Evolutionary conservation across 2,888 invertebrate species (phyloP).

Genomic region (Diloba caeruleocephala): DNA sequence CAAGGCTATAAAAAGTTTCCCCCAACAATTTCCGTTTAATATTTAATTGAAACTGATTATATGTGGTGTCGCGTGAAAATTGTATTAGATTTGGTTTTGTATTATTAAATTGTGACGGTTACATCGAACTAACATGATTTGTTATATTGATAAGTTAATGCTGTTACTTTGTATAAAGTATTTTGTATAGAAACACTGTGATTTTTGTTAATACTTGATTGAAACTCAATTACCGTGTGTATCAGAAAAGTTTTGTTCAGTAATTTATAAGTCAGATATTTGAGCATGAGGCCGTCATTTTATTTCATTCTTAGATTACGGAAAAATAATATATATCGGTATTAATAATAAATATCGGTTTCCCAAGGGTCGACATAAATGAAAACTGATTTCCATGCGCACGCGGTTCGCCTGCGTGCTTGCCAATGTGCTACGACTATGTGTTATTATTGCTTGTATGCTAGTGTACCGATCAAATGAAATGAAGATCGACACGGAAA

Average conservation of each 20-base stretch:
- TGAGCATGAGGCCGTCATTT: background rate
- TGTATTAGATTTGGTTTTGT: slow-evolving; percentile 48
- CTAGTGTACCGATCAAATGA: too few relatives aligned
- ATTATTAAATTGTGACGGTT: slow-evolving; percentile 46
- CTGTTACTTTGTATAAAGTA: slow-evolving; percentile 1
- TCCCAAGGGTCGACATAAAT: too few relatives aligned
- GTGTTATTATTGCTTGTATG: too few relatives aligned
- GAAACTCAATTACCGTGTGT: slow-evolving; percentile 10
- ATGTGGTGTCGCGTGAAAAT: slow-evolving; percentile 47
- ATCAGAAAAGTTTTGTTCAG: background rate
- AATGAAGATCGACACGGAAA: too few relatives aligned
- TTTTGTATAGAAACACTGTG: slow-evolving; percentile 22
- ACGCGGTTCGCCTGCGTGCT: too few relatives aligned
- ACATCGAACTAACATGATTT: slow-evolving; percentile 46
- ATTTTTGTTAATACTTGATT: slow-evolving; percentile 25
- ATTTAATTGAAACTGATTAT: slow-evolving; percentile 51
- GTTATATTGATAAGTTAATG: slow-evolving; percentile 35
- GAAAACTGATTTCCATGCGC: too few relatives aligned
- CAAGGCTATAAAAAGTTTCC: slow-evolving; percentile 35
- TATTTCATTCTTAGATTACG: background rate
- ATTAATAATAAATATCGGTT: too few relatives aligned
- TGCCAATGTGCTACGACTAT: too few relatives aligned
- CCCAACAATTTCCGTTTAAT: slow-evolving; percentile 30
- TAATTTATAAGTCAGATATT: background rate
- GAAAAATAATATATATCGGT: too few relatives aligned